phyloP scores from a whole-genome alignment of 2,113 vertebrate genomes.

The Hylia prasina region DNA sequence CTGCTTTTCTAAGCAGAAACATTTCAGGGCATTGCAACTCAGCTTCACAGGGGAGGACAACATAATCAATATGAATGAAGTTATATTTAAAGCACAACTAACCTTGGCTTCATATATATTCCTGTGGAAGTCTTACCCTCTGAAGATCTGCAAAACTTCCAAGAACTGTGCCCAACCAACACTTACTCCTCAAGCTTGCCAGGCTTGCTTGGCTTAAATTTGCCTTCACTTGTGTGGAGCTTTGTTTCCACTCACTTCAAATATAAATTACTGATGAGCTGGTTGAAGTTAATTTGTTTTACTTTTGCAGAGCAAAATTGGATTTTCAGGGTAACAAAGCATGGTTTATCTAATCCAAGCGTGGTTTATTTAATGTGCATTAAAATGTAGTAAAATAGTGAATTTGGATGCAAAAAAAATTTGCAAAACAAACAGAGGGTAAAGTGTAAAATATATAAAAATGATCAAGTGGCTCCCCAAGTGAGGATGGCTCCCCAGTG shows the following conservation, averaged over 20 bases:
- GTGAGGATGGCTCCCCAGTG: background rate
- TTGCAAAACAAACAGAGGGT: background rate
- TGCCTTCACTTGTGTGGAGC: fast-evolving
- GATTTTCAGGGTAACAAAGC: background rate
- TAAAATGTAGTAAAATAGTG: background rate
- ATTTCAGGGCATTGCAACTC: background rate
- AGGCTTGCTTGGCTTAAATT: background rate
- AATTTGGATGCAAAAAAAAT: background rate
- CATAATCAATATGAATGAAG: background rate
- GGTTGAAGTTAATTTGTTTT: background rate
- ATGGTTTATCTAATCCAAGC: background rate
- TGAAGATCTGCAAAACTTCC: background rate
- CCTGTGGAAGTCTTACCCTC: background rate
- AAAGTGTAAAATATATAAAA: background rate
- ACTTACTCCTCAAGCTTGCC: background rate
- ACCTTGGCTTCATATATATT: background rate
- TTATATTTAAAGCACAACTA: background rate
- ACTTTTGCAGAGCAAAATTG: background rate
- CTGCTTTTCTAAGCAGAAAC: background rate
- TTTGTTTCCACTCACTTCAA: background rate
- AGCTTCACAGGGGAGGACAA: background rate
- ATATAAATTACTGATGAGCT: background rate
- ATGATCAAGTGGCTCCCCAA: fast-evolving
- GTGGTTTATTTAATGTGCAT: fast-evolving
- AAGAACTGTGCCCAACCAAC: background rate